These are phyloP conservation scores for Pachyseris speciosa DNA, from an alignment of 64 coral and sea anemone genomes.

Conservation along the genomic window DNA sequence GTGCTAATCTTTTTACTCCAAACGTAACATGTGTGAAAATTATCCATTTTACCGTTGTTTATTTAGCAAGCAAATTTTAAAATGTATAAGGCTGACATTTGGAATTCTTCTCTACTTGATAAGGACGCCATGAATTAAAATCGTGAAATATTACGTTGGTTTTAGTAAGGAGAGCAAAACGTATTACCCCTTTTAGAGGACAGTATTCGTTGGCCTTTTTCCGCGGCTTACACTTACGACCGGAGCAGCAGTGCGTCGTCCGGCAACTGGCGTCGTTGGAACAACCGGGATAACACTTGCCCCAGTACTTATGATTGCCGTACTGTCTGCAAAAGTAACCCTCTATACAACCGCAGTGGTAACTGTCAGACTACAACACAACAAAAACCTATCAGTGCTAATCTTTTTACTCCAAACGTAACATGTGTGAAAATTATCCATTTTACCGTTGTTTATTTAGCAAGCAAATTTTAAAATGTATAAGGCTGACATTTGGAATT, in stretches of 20 bases:
- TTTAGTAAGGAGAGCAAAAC: neutral
- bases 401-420: too few species aligned
- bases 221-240: neutral
- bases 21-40: too few species aligned
- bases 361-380: neutral
- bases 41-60: too few species aligned
- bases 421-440: too few species aligned
- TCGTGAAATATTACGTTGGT: neutral
- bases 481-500: too few species aligned
- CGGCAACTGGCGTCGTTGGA: neutral
- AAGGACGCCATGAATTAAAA: neutral
- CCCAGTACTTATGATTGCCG: neutral
- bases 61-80: too few species aligned
- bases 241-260: conserved; percentile 2
- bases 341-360: neutral
- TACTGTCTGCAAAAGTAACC: neutral
- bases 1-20: too few species aligned
- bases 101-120: neutral
- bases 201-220: neutral
- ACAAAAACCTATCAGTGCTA: neutral
- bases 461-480: too few species aligned
- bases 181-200: neutral
- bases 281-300: neutral
- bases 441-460: too few species aligned
- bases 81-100: too few species aligned